Evolutionary conservation across 2,888 invertebrate genomes (phyloP).

Genomic region (Tetranychus truncatus): DNA sequence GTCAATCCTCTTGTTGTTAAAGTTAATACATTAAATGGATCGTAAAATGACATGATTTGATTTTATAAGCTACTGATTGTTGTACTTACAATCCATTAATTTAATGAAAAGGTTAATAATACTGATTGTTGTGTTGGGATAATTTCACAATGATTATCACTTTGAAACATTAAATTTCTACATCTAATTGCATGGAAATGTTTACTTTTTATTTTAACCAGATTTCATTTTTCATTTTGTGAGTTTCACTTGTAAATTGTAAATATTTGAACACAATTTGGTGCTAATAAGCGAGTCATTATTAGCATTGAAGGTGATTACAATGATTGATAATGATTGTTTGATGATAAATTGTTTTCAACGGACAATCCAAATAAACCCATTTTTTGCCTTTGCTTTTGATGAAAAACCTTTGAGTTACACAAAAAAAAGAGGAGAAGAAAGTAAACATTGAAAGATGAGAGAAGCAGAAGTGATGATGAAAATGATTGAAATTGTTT

Average conservation of each 20-base stretch:
- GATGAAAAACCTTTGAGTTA: not conserved
- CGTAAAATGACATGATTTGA: not conserved
- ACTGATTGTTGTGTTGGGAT: not conserved
- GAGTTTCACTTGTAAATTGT: not conserved
- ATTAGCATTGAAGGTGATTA: not conserved
- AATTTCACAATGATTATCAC: not conserved
- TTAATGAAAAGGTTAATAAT: not conserved
- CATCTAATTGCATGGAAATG: not conserved
- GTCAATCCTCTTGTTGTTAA: not conserved
- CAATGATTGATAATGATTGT: not conserved
- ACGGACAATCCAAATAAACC: not conserved
- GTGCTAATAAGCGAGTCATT: not conserved
- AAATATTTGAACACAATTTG: not conserved
- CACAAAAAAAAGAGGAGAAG: not conserved
- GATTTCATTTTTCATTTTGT: no score
- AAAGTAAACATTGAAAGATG: not conserved
- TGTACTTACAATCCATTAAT: not conserved
- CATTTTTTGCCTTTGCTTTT: not conserved
- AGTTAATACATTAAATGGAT: not conserved
- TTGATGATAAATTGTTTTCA: not conserved
- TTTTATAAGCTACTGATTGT: not conserved
- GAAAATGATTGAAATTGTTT: not conserved
- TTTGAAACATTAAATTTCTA: conserved; percentile 2
- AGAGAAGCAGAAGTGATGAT: not conserved
- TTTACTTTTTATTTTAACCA: no score